Evolutionary conservation across 2,797 vertebrate genomes (phyloP).

Genomic region (Arnoldichthys spilopterus): DNA sequence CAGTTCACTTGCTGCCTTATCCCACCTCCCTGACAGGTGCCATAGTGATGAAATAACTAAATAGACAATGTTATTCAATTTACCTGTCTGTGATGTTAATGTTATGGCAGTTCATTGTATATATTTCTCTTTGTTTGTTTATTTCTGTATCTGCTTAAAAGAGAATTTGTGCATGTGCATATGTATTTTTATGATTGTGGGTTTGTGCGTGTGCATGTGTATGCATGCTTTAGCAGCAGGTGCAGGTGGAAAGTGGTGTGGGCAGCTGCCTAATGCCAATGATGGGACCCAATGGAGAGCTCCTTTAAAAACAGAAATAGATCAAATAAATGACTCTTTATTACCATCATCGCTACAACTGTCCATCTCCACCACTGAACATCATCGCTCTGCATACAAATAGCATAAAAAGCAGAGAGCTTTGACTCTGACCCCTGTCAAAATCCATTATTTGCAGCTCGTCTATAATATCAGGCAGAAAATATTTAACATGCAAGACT

Average conservation of each 20-base stretch:
- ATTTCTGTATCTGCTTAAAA: too few species aligned
- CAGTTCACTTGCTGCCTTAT: too few species aligned
- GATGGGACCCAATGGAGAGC: slow-evolving; percentile 36
- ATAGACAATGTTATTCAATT: too few species aligned
- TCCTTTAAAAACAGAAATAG: slow-evolving; percentile 35
- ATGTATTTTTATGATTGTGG: too few species aligned
- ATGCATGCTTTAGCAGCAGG: background rate
- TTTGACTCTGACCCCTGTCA: slow-evolving; percentile 1
- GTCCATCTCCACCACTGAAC: slow-evolving; percentile 30
- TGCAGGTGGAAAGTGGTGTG: background rate
- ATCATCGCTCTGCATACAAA: slow-evolving; percentile 38
- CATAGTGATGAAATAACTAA: too few species aligned
- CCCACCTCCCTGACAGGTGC: too few species aligned
- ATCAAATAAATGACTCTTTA: slow-evolving; percentile 49
- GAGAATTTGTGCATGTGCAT: too few species aligned
- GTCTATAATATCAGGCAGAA: slow-evolving; percentile 8
- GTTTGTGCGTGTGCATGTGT: too few species aligned
- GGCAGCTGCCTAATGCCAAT: slow-evolving; percentile 45
- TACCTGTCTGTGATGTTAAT: too few species aligned
- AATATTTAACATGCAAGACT: background rate
- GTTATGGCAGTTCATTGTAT: too few species aligned
- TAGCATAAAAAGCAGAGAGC: background rate
- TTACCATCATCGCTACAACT: slow-evolving; percentile 45
- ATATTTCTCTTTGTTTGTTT: too few species aligned
- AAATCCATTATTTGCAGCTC: background rate